These are phyloP conservation scores for Platichthys stellatus DNA, from an alignment of 2,113 vertebrate genomes.

Conservation along the genomic window DNA sequence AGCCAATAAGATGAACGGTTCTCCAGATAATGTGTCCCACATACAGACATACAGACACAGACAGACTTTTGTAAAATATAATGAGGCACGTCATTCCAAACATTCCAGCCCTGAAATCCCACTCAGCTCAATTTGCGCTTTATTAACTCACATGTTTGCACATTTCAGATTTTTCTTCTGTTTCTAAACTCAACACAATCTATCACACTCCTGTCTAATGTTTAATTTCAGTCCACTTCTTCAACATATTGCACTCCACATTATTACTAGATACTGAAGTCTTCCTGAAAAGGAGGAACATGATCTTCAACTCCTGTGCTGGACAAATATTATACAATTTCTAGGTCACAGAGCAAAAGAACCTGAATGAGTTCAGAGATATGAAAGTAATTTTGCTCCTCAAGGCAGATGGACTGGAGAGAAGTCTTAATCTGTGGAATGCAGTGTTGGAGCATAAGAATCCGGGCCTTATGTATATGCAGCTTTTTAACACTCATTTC, in stretches of 20 bases:
- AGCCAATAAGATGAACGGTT: too few species aligned
- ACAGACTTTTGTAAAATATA: neutral
- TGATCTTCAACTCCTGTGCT: neutral
- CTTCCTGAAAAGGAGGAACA: neutral
- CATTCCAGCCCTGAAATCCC: slow-evolving; percentile 11
- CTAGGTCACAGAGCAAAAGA: neutral
- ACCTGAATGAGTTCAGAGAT: neutral
- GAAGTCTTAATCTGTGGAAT: neutral
- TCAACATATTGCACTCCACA: too few species aligned
- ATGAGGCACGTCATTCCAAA: neutral
- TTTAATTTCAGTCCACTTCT: too few species aligned
- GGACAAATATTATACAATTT: neutral
- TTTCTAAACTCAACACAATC: too few species aligned
- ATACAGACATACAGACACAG: neutral
- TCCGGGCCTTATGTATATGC: neutral
- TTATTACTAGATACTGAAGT: too few species aligned
- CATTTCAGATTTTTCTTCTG: too few species aligned
- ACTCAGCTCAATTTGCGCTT: neutral
- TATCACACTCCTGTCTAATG: too few species aligned
- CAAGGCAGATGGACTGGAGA: neutral
- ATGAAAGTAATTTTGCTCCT: neutral
- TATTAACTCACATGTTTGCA: too few species aligned
- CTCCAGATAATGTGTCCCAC: neutral
- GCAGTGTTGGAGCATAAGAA: neutral
- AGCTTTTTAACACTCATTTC: too few species aligned